A percentile compares a stretch with the other conserved stretches of the same genome.
These are phyloP conservation scores for Rhodeus uyekii DNA, from an alignment of 2,797 vertebrate species.

Conservation along the genomic window DNA sequence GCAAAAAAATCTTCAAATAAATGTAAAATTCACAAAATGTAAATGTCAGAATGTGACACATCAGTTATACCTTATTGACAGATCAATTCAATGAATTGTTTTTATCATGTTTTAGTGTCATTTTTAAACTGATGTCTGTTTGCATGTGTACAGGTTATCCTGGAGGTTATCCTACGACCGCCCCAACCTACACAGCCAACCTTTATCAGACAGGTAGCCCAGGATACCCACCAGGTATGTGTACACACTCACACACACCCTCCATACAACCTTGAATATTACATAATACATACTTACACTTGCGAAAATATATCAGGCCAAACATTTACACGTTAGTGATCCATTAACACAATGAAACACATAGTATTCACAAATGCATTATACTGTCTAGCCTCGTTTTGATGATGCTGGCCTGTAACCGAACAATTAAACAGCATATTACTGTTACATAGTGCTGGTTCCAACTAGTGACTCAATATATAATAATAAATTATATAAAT, in stretches of 20 bases:
- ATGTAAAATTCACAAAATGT: too few relatives aligned
- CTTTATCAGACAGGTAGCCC: slow-evolving; percentile 95
- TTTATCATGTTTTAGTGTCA: background rate
- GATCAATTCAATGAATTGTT: background rate
- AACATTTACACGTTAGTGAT: background rate
- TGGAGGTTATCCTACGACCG: slow-evolving; percentile 90
- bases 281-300: background rate
- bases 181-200: slow-evolving; percentile 94
- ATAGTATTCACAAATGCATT: background rate
- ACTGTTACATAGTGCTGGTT: background rate
- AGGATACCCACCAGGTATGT: slow-evolving; percentile 93
- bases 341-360: background rate
- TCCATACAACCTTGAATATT: background rate
- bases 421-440: background rate
- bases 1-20: too few relatives aligned
- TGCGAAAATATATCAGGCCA: background rate
- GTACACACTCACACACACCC: slow-evolving; percentile 1
- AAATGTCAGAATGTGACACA: too few relatives aligned
- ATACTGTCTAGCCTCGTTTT: background rate
- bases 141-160: slow-evolving; percentile 85
- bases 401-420: background rate
- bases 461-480: background rate
- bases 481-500: background rate
- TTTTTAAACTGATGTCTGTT: slow-evolving; percentile 1
- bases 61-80: too few relatives aligned